A percentile compares a stretch with the other conserved stretches of the same genome.
These are phyloP conservation scores for Nematostella vectensis DNA, from an alignment of 92 coral and sea anemone genomes.

Conservation along the genomic window DNA sequence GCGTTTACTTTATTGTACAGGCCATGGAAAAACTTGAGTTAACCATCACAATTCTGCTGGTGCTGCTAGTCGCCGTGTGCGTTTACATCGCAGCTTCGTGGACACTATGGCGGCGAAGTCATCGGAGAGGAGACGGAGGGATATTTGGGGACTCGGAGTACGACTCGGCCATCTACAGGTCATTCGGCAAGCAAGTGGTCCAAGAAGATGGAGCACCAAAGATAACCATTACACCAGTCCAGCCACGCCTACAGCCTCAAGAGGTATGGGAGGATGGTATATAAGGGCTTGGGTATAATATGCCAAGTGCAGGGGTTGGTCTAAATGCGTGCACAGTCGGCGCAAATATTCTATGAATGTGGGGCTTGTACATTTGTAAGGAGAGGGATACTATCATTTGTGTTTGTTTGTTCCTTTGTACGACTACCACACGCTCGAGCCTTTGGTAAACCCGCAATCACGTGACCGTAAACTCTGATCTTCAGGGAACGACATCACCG, in stretches of 20 bases:
- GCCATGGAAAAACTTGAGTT: slow-evolving; percentile 70
- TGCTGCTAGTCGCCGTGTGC: slow-evolving; percentile 50
- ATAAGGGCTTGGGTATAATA: too few species aligned
- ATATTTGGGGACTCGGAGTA: background rate
- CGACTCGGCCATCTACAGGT: slow-evolving; percentile 11
- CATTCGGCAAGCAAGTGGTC: slow-evolving; percentile 11
- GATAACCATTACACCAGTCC: slow-evolving; percentile 64
- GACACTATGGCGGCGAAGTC: slow-evolving; percentile 54
- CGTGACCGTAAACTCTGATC: too few species aligned
- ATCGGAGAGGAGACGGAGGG: slow-evolving; percentile 14
- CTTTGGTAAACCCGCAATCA: too few species aligned
- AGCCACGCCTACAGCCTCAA: slow-evolving; percentile 67
- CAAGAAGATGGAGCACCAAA: slow-evolving; percentile 57
- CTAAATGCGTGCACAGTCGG: too few species aligned
- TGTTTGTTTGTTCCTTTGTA: too few species aligned
- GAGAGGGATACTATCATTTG: too few species aligned
- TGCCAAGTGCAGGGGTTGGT: too few species aligned
- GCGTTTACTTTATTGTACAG: slow-evolving; percentile 8
- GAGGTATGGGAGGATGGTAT: slow-evolving; percentile 46
- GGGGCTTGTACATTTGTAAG: too few species aligned
- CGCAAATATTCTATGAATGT: too few species aligned
- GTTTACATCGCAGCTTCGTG: slow-evolving; percentile 63
- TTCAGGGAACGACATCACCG: too few species aligned
- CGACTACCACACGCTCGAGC: too few species aligned
- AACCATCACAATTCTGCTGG: slow-evolving; percentile 50